These are phyloP conservation scores for Aplodontia rufa DNA, from an alignment of 2,113 vertebrate genomes.

Conservation along the genomic window DNA sequence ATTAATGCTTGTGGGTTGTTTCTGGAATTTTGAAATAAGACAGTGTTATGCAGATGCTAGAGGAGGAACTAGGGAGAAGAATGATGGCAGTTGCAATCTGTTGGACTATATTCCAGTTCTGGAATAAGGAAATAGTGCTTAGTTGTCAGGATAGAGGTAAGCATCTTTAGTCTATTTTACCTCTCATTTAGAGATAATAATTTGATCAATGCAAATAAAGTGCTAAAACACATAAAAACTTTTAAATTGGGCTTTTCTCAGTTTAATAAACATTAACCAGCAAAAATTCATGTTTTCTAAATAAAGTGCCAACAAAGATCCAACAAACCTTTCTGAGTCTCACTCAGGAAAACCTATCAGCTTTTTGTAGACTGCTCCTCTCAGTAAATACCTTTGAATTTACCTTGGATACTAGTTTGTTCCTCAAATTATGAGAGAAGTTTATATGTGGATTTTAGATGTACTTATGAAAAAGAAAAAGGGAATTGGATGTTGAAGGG, in stretches of 20 bases:
- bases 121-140: background rate
- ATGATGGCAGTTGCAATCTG: background rate
- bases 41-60: background rate
- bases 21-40: background rate
- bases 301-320: conserved; percentile 12
- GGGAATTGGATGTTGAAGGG: background rate
- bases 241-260: background rate
- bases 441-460: background rate
- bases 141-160: background rate
- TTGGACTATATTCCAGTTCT: background rate
- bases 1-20: background rate
- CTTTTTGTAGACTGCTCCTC: background rate
- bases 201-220: background rate
- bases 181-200: background rate
- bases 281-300: background rate
- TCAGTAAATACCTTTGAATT: background rate
- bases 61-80: background rate
- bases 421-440: background rate
- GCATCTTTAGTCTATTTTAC: background rate
- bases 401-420: background rate
- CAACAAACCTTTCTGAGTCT: conserved; percentile 15
- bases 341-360: background rate
- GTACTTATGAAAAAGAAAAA: background rate
- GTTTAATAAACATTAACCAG: background rate
- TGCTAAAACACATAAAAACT: background rate